phyloP scores from a whole-genome alignment of 2,888 invertebrate species.

The Cataglyphis cursor region DNA sequence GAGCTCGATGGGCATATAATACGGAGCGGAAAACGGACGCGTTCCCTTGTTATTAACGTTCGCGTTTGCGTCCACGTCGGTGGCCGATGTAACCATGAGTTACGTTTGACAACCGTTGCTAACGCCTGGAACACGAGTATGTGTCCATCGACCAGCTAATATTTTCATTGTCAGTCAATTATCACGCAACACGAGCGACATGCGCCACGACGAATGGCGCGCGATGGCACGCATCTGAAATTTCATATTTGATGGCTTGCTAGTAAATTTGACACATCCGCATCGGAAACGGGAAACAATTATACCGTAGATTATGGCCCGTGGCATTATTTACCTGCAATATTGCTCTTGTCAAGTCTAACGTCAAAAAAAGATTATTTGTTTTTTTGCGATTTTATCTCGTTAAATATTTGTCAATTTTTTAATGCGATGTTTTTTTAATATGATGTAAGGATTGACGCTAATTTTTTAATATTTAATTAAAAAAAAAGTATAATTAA shows the following conservation, averaged over 20 bases:
- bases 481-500: conserved; percentile 1
- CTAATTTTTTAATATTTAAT: conserved; percentile 5
- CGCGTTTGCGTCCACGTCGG: not conserved
- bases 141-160: conserved; percentile 41
- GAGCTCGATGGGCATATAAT: conserved; percentile 30
- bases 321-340: not conserved
- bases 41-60: conserved; percentile 28
- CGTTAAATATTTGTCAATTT: not conserved
- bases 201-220: not conserved
- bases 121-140: conserved; percentile 15
- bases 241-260: conserved; percentile 29
- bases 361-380: not conserved
- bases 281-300: conserved; percentile 24
- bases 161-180: conserved; percentile 56
- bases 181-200: conserved; percentile 24
- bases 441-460: not conserved
- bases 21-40: conserved; percentile 23
- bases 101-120: conserved; percentile 44
- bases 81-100: conserved; percentile 32
- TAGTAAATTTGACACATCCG: conserved; percentile 31
- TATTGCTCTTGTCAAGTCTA: not conserved
- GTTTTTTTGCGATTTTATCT: not conserved
- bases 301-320: not conserved
- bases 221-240: conserved; percentile 24
- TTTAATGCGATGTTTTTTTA: not conserved